Conservation (phyloP, 2,113 vertebrate species). For the Halcyon senegalensis region DNA sequence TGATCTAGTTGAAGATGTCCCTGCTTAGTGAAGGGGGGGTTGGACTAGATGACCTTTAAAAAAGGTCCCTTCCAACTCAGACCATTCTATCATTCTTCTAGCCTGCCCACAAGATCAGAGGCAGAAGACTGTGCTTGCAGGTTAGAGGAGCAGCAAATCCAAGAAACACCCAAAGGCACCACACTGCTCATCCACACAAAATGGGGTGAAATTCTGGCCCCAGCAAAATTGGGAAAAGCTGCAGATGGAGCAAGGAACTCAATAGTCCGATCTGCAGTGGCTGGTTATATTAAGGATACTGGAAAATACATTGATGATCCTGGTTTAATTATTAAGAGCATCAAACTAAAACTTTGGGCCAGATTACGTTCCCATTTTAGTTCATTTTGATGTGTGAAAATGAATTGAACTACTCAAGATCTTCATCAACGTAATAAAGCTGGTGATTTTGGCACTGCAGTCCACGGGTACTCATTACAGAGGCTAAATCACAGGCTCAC, state of each 20-base stretch:
- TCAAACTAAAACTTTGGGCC: conserved; percentile 13
- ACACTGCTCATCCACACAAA: neutral
- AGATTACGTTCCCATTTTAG: conserved; percentile 29
- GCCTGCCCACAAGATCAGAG: neutral
- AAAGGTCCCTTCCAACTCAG: neutral
- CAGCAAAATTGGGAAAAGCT: neutral
- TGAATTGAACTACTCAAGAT: conserved; percentile 22
- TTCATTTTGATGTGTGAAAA: conserved; percentile 5
- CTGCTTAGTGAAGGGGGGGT: neutral
- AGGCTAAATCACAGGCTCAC: neutral
- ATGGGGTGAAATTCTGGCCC: neutral
- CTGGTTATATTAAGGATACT: neutral
- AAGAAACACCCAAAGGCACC: neutral
- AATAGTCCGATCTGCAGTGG: neutral
- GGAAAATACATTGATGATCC: neutral
- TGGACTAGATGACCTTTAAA: neutral
- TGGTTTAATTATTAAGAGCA: conserved; percentile 4
- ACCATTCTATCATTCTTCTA: neutral
- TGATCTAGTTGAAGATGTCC: neutral
- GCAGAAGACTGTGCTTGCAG: neutral
- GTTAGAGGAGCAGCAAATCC: neutral
- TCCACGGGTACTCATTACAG: neutral
- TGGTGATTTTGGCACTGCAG: conserved; percentile 16
- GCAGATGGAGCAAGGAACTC: neutral
- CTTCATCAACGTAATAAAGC: conserved; percentile 4